Percentiles rank a stretch among this genome's conserved stretches.
These are phyloP conservation scores for Atherinomorus stipes DNA, from an alignment of 2,113 vertebrate species.

Conservation along the genomic window DNA sequence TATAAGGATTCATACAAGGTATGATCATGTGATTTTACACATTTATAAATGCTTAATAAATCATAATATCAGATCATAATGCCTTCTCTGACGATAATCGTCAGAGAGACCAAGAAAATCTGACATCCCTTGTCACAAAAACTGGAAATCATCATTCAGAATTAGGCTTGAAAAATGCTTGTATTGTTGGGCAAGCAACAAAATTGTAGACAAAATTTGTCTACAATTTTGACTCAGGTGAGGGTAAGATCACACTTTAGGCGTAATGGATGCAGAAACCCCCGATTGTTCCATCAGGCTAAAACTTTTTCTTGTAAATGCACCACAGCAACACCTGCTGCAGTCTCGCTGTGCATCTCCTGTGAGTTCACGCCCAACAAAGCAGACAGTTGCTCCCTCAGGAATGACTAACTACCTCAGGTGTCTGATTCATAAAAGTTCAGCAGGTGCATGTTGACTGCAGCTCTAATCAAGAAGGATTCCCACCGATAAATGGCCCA, in stretches of 20 bases:
- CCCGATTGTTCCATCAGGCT: neutral
- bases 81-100: too few species aligned
- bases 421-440: constrained; percentile 52
- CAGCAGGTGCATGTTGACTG: constrained; percentile 67
- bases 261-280: neutral
- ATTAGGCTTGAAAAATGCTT: too few species aligned
- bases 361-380: constrained; percentile 42
- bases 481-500: constrained; percentile 45
- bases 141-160: too few species aligned
- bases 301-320: constrained; percentile 1
- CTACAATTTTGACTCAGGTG: too few species aligned
- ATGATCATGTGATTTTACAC: too few species aligned
- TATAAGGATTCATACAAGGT: too few species aligned
- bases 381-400: constrained; percentile 61
- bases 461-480: constrained; percentile 59
- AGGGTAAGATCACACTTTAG: neutral
- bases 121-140: too few species aligned
- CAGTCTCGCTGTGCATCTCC: constrained; percentile 34
- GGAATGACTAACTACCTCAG: constrained; percentile 70
- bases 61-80: too few species aligned
- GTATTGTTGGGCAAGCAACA: too few species aligned
- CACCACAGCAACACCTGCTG: constrained; percentile 76
- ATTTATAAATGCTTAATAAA: too few species aligned
- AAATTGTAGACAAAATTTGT: too few species aligned
- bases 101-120: too few species aligned